A percentile compares a stretch with the other conserved stretches of the same genome.
These are phyloP conservation scores for Ips nitidus DNA, from an alignment of 1,140 invertebrate genomes.

Conservation along the genomic window DNA sequence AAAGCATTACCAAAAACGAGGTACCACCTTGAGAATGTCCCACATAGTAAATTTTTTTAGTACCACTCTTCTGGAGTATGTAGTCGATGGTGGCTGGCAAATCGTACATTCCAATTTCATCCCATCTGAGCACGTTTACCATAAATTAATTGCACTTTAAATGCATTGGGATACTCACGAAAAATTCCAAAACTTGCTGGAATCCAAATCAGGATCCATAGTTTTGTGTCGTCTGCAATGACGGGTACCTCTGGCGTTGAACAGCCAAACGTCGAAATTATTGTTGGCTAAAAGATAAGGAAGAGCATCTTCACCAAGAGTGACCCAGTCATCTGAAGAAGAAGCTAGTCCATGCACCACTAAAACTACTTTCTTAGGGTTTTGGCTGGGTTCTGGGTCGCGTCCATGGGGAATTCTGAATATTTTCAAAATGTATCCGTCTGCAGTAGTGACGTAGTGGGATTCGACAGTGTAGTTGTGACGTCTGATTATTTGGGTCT, in stretches of 20 bases:
- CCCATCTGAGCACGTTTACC: conserved; percentile 58
- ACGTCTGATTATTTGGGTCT: conserved; percentile 37
- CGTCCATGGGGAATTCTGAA: conserved; percentile 51
- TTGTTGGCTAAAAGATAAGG: conserved; percentile 53
- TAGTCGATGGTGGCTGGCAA: conserved; percentile 70
- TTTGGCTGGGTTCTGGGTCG: conserved; percentile 24
- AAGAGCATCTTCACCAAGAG: conserved; percentile 1
- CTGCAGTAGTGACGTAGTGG: conserved; percentile 52
- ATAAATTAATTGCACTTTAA: neutral
- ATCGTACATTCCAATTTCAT: conserved; percentile 74
- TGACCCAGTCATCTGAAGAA: conserved; percentile 14
- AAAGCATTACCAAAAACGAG: conserved; percentile 56
- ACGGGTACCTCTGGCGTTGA: conserved; percentile 65
- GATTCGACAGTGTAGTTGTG: conserved; percentile 42
- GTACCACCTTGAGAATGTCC: conserved; percentile 61
- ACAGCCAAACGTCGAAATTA: conserved; percentile 71
- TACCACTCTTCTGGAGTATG: conserved; percentile 60
- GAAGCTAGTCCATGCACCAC: conserved; percentile 11
- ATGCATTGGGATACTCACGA: conserved; percentile 47
- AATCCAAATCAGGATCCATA: conserved; percentile 51
- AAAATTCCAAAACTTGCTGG: conserved; percentile 64
- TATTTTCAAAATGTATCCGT: conserved; percentile 57
- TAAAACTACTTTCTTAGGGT: conserved; percentile 43
- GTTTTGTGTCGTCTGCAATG: conserved; percentile 61
- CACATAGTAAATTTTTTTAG: conserved; percentile 55